Evolutionary conservation across 2,888 invertebrate genomes (phyloP).

Genomic region (Adineta ricciae): DNA sequence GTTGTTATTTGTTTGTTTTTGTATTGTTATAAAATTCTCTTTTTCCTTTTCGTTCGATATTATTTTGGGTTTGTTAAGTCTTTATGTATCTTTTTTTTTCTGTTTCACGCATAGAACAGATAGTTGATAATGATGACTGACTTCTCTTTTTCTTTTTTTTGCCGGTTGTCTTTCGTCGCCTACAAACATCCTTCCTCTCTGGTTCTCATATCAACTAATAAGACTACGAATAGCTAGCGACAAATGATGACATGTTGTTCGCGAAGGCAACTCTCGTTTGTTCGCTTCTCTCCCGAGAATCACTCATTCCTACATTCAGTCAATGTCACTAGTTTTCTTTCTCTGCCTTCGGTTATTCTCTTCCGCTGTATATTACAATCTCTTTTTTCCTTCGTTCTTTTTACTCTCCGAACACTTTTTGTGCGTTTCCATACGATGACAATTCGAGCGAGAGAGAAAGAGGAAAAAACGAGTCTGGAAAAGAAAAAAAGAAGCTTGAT

Average conservation of each 20-base stretch:
- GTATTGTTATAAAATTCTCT: background rate
- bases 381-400: background rate
- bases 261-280: background rate
- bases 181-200: background rate
- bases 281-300: background rate
- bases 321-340: background rate
- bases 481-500: background rate
- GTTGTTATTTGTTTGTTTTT: background rate
- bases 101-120: background rate
- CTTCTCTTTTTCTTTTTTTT: background rate
- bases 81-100: background rate
- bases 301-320: background rate
- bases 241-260: background rate
- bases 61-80: background rate
- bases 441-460: background rate
- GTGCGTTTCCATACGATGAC: background rate
- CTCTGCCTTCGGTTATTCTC: no score
- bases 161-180: background rate
- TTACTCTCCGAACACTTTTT: background rate
- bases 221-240: background rate
- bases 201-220: background rate
- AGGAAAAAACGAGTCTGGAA: background rate
- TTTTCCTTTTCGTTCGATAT: background rate
- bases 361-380: background rate
- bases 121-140: background rate